These are phyloP conservation scores for Tribolium castaneum DNA, from an alignment of 1,140 invertebrate genomes.

Conservation along the genomic window DNA sequence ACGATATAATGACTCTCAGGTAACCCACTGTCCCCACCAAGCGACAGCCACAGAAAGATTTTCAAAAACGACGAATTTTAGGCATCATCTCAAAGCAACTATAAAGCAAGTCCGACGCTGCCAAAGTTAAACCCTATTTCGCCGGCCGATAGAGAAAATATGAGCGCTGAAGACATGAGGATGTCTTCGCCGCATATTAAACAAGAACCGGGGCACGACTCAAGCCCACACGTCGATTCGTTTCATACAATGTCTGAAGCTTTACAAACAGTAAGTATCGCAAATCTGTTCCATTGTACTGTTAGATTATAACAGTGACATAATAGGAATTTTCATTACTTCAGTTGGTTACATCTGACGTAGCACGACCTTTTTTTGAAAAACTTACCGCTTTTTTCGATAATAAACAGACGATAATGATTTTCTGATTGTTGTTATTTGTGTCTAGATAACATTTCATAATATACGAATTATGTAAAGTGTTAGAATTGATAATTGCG, in stretches of 20 bases:
- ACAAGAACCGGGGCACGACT: conserved; percentile 66
- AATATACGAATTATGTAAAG: not conserved
- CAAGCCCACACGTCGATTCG: conserved; percentile 59
- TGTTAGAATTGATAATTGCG: not conserved
- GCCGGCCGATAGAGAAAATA: conserved; percentile 70
- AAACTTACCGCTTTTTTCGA: not conserved
- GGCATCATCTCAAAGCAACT: conserved; percentile 45
- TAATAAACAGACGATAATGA: not conserved
- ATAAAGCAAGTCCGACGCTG: conserved; percentile 58
- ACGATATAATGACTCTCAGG: conserved; percentile 75
- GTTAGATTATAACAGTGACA: not conserved
- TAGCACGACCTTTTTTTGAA: not conserved
- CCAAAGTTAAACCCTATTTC: conserved; percentile 75
- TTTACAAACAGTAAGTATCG: conserved; percentile 65
- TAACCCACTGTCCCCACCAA: conserved; percentile 53
- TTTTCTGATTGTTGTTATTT: not conserved
- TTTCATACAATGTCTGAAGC: conserved; percentile 63
- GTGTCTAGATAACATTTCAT: not conserved
- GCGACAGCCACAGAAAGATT: not conserved
- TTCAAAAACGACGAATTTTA: conserved; percentile 3
- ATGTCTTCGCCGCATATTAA: conserved; percentile 72
- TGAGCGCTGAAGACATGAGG: conserved; percentile 67
- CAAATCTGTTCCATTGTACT: not conserved
- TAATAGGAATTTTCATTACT: not conserved
- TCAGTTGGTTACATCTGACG: not conserved